Evolutionary conservation across 1,140 invertebrate species (phyloP).

Genomic region (Drosophila kepulauana): DNA sequence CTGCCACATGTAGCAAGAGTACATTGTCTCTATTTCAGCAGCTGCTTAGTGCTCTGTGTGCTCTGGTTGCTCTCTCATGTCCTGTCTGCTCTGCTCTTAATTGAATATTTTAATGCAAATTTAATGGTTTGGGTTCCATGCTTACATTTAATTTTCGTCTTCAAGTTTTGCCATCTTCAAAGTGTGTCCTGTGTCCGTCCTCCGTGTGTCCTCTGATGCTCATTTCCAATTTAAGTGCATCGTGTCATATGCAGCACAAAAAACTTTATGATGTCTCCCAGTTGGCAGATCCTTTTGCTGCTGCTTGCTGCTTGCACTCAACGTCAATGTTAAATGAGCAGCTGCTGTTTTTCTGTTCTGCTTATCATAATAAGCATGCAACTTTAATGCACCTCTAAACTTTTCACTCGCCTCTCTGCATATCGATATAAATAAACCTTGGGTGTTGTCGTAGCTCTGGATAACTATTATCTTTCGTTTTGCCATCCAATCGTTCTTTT

Average conservation of each 20-base stretch:
- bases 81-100: constrained; percentile 36
- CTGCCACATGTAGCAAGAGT: constrained; percentile 50
- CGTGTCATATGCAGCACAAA: constrained; percentile 44
- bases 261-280: constrained; percentile 25
- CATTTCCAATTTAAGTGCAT: constrained; percentile 30
- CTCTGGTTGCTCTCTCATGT: constrained; percentile 7
- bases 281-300: not conserved
- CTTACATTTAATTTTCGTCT: constrained; percentile 68
- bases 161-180: constrained; percentile 34
- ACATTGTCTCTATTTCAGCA: constrained; percentile 41
- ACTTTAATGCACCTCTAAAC: not conserved
- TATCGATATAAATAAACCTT: too few species aligned
- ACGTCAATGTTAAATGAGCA: not conserved
- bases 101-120: constrained; percentile 82
- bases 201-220: constrained; percentile 9
- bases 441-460: not conserved
- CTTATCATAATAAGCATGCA: constrained; percentile 2
- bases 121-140: constrained; percentile 64
- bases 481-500: constrained; percentile 11
- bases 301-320: not conserved
- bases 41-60: constrained; percentile 25
- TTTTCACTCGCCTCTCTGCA: too few species aligned
- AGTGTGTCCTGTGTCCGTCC: too few species aligned
- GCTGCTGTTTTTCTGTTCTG: constrained; percentile 1
- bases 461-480: constrained; percentile 31